Evolutionary conservation across 1,140 invertebrate species (phyloP).

Genomic region (Drosophila arizonae): DNA sequence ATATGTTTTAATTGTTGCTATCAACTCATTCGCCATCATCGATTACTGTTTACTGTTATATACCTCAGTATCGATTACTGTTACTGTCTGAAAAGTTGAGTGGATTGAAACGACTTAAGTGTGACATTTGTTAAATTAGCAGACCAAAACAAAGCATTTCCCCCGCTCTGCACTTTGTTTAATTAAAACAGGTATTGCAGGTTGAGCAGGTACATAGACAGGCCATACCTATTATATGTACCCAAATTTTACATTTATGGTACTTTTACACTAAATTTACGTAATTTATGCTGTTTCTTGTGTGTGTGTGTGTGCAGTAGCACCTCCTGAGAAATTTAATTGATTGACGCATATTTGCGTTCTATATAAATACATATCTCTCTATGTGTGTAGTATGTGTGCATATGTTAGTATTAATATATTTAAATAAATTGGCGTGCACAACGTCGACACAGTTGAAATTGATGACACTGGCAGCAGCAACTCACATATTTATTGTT

Average conservation of each 20-base stretch:
- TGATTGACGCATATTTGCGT: constrained; percentile 37
- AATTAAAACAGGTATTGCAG: constrained; percentile 19
- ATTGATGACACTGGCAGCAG: constrained; percentile 2
- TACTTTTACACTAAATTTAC: constrained; percentile 1
- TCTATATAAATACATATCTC: constrained; percentile 9
- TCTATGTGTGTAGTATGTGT: constrained; percentile 21
- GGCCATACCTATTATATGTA: background rate
- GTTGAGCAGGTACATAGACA: background rate
- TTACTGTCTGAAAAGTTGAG: constrained; percentile 36
- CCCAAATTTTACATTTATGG: background rate
- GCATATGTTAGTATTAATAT: constrained; percentile 32
- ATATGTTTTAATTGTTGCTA: constrained; percentile 28
- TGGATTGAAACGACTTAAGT: constrained; percentile 20
- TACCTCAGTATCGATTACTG: constrained; percentile 64
- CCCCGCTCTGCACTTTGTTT: constrained; percentile 1
- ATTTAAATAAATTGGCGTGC: constrained; percentile 57
- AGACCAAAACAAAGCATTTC: background rate
- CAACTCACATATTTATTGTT: constrained; percentile 51
- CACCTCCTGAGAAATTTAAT: constrained; percentile 49
- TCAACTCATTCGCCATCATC: constrained; percentile 53
- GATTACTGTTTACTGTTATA: constrained; percentile 56
- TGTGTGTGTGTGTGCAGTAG: constrained; percentile 24
- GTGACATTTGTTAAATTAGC: constrained; percentile 13
- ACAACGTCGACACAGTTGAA: constrained; percentile 11
- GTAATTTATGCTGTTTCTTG: constrained; percentile 33